Evolutionary conservation across 2,797 vertebrate genomes (phyloP).

Genomic region (Cirrhinus molitorella): DNA sequence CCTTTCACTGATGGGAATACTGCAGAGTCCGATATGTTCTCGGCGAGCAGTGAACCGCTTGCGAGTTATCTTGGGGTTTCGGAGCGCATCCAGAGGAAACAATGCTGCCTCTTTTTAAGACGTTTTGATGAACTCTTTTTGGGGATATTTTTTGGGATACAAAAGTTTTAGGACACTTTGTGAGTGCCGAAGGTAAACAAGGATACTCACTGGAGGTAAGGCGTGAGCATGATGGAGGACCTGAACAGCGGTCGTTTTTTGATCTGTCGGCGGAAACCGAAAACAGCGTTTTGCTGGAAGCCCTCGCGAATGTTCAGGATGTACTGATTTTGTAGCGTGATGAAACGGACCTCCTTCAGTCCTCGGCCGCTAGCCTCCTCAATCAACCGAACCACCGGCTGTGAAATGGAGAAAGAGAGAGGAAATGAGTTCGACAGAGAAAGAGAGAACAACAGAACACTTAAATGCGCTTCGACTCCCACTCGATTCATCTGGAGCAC

Average conservation of each 20-base stretch:
- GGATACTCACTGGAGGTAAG: slow-evolving; percentile 90
- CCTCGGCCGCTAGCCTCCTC: slow-evolving; percentile 93
- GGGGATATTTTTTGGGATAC: neutral
- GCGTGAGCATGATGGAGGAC: slow-evolving; percentile 89
- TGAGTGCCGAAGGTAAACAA: neutral
- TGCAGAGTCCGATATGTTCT: slow-evolving; percentile 8
- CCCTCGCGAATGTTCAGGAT: slow-evolving; percentile 93
- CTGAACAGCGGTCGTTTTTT: slow-evolving; percentile 93
- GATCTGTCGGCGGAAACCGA: slow-evolving; percentile 93
- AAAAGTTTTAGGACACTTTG: neutral
- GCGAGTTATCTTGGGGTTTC: neutral
- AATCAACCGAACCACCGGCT: slow-evolving; percentile 94
- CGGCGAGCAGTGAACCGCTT: neutral
- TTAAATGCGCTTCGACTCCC: slow-evolving; percentile 39
- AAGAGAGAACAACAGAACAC: slow-evolving; percentile 15
- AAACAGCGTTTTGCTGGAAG: slow-evolving; percentile 91
- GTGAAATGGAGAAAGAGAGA: slow-evolving; percentile 29
- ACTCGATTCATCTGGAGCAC: slow-evolving; percentile 50
- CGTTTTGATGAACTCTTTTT: neutral
- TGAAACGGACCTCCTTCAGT: slow-evolving; percentile 94
- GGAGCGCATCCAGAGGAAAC: neutral
- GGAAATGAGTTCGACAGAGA: slow-evolving; percentile 8
- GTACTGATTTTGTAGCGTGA: slow-evolving; percentile 97
- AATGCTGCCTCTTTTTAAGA: neutral
- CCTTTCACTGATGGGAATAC: neutral